Conservation (phyloP, 1,140 invertebrate species). For the Orius insidiosus region DNA sequence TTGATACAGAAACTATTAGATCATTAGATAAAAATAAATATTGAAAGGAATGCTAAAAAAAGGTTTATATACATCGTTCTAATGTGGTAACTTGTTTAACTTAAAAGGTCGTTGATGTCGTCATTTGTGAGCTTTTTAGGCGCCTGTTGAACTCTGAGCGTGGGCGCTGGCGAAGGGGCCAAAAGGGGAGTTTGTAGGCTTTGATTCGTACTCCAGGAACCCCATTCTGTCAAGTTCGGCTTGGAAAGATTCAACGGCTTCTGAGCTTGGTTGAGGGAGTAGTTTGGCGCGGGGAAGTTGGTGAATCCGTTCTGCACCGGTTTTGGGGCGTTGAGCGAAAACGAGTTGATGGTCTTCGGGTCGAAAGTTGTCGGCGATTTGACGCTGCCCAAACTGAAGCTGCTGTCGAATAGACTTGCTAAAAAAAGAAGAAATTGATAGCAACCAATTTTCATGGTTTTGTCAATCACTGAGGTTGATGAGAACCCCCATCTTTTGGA, state of each 20-base stretch:
- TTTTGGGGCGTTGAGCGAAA: no score
- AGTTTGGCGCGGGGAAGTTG: slow-evolving; percentile 1
- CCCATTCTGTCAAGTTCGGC: not conserved
- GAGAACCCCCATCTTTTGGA: no score
- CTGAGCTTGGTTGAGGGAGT: not conserved
- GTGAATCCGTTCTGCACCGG: not conserved
- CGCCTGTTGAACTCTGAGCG: not conserved
- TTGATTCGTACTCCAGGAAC: not conserved
- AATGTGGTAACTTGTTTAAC: slow-evolving; percentile 4
- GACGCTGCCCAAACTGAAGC: no score
- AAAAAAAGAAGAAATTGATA: no score
- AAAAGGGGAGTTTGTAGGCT: slow-evolving; percentile 3
- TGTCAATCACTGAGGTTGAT: no score
- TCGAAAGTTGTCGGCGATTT: no score
- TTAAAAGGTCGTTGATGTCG: slow-evolving; percentile 5
- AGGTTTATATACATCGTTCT: not conserved
- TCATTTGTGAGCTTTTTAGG: slow-evolving; percentile 6
- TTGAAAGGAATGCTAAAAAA: not conserved
- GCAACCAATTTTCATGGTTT: no score
- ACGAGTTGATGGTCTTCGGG: no score
- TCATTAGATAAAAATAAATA: not conserved
- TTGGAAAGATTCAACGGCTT: not conserved
- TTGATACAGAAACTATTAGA: not conserved
- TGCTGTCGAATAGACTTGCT: no score
- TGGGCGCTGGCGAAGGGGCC: not conserved